Evolutionary conservation across 2,888 invertebrate species (phyloP).

Genomic region (Agriopis aurantiaria): DNA sequence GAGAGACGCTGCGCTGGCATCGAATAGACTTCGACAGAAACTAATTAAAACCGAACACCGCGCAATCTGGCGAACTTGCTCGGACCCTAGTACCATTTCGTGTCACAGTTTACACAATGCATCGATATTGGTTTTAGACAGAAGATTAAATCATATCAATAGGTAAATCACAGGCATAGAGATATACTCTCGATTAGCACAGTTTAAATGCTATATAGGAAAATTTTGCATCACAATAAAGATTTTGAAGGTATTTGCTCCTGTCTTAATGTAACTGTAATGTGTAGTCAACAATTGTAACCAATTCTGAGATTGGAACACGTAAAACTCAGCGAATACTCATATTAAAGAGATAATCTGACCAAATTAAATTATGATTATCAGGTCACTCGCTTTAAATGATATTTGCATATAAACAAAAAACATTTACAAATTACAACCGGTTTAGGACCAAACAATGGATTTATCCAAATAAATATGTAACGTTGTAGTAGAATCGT

Average conservation of each 20-base stretch:
- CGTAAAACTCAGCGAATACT: too few relatives aligned
- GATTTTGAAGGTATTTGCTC: too few relatives aligned
- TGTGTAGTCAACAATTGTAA: too few relatives aligned
- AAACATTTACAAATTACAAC: neutral
- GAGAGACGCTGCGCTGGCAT: slow-evolving; percentile 64
- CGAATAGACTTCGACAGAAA: slow-evolving; percentile 69
- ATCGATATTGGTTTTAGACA: slow-evolving; percentile 30
- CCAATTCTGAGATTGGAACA: too few relatives aligned
- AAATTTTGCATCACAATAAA: too few relatives aligned
- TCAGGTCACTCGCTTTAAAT: too few relatives aligned
- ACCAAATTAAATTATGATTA: too few relatives aligned
- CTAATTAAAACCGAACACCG: slow-evolving; percentile 77
- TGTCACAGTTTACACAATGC: slow-evolving; percentile 49
- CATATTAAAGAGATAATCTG: too few relatives aligned
- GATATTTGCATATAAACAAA: too few relatives aligned
- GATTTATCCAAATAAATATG: too few relatives aligned
- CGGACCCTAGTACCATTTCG: slow-evolving; percentile 51
- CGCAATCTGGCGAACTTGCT: slow-evolving; percentile 63
- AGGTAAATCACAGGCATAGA: neutral
- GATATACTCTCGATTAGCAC: neutral
- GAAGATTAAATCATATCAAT: slow-evolving; percentile 3
- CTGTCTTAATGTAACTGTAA: too few relatives aligned
- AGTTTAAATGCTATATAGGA: neutral
- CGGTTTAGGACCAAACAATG: too few relatives aligned
- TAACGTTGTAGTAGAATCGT: neutral